Evolutionary conservation across 2,888 invertebrate genomes (phyloP).

Genomic region (Spodoptera exigua): DNA sequence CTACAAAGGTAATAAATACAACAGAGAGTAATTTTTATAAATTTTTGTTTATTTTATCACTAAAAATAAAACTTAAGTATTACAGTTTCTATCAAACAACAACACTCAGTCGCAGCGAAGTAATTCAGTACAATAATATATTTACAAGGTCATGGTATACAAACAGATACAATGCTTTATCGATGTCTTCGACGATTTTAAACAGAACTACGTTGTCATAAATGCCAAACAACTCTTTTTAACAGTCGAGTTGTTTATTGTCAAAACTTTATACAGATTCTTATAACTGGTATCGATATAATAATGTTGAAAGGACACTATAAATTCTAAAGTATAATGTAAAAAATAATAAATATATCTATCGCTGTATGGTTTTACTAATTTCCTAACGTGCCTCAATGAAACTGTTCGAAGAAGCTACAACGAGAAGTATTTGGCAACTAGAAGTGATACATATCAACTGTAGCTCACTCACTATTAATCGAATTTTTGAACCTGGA

Average conservation of each 20-base stretch:
- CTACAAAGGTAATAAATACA: conserved; percentile 77
- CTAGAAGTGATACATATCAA: conserved; percentile 85
- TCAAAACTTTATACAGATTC: conserved; percentile 56
- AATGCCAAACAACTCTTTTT: conserved; percentile 77
- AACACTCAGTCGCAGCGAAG: conserved; percentile 87
- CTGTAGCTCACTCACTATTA: conserved; percentile 77
- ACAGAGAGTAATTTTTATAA: conserved; percentile 75
- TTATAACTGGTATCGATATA: conserved; percentile 60
- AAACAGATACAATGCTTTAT: conserved; percentile 63
- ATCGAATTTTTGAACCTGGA: conserved; percentile 80
- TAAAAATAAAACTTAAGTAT: conserved; percentile 88
- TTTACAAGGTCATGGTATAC: conserved; percentile 83
- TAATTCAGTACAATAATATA: conserved; percentile 84
- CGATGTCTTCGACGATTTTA: conserved; percentile 64
- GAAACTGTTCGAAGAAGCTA: conserved; percentile 81
- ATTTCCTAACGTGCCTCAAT: conserved; percentile 77
- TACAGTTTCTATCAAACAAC: conserved; percentile 88
- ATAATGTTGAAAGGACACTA: conserved; percentile 63
- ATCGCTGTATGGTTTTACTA: conserved; percentile 78
- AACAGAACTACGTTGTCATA: conserved; percentile 75
- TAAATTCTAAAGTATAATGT: conserved; percentile 75
- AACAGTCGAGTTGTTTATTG: conserved; percentile 44
- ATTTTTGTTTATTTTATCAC: conserved; percentile 88
- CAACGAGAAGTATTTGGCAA: conserved; percentile 86
- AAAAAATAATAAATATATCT: conserved; percentile 83